Percentiles rank a stretch among this genome's conserved stretches.
Evolutionary conservation across 2,113 vertebrate genomes (phyloP).

Genomic region (Columba livia): DNA sequence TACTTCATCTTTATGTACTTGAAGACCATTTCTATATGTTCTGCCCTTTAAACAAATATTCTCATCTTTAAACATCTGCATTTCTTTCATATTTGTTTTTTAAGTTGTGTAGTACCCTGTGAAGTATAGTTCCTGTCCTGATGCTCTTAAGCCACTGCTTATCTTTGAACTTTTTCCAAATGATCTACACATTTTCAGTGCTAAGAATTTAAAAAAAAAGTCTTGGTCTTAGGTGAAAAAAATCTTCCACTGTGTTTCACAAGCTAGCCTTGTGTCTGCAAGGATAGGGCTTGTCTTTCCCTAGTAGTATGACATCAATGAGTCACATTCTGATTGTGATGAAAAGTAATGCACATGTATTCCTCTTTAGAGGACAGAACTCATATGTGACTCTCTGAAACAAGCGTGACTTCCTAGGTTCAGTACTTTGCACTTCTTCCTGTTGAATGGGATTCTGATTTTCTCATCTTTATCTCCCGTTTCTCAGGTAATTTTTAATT

Average conservation of each 20-base stretch:
- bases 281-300: not conserved
- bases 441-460: not conserved
- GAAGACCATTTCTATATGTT: not conserved
- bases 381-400: not conserved
- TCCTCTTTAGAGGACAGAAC: not conserved
- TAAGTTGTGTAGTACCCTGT: not conserved
- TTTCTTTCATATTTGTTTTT: not conserved
- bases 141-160: not conserved
- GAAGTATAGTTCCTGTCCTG: not conserved
- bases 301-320: not conserved
- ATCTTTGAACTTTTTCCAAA: not conserved
- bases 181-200: not conserved
- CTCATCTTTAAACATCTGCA: not conserved
- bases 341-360: not conserved
- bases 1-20: not conserved
- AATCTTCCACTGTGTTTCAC: not conserved
- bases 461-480: not conserved
- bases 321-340: not conserved
- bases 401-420: not conserved
- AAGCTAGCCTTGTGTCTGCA: not conserved
- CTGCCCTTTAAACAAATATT: not conserved
- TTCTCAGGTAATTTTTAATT: not conserved
- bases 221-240: not conserved
- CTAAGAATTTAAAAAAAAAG: not conserved
- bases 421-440: not conserved